Conservation (phyloP, 1,140 invertebrate species). For the Metopolophium dirhodum region DNA sequence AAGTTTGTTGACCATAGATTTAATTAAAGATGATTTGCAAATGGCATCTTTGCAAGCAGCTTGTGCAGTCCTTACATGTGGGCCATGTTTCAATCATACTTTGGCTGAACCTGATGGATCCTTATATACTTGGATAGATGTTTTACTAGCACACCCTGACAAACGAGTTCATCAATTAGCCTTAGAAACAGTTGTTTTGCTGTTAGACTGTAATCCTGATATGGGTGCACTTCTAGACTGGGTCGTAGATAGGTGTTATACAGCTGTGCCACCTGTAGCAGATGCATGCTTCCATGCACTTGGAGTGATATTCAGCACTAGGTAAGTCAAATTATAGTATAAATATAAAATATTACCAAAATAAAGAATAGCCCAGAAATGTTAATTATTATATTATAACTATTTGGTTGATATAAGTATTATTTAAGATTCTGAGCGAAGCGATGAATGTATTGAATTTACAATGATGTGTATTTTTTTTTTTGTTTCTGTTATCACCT, state of each 20-base stretch:
- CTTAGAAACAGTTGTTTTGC: constrained; percentile 89
- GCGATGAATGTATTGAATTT: too few relatives aligned
- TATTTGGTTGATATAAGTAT: too few relatives aligned
- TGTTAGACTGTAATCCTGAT: constrained; percentile 96
- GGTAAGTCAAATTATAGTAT: constrained; percentile 68
- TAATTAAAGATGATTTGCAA: constrained; percentile 67
- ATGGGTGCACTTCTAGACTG: constrained; percentile 92
- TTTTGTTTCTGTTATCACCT: too few relatives aligned
- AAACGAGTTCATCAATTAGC: constrained; percentile 90
- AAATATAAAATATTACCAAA: too few relatives aligned
- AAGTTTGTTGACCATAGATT: background rate
- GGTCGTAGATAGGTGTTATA: constrained; percentile 97
- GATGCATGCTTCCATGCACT: constrained; percentile 95
- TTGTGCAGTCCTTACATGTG: constrained; percentile 93
- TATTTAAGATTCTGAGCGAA: too few relatives aligned
- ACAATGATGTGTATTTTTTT: too few relatives aligned
- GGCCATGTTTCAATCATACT: constrained; percentile 89
- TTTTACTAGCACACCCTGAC: constrained; percentile 85
- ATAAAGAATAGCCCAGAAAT: background rate
- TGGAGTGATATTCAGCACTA: constrained; percentile 93
- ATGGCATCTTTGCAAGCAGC: constrained; percentile 82
- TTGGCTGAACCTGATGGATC: constrained; percentile 83
- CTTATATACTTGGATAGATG: constrained; percentile 92
- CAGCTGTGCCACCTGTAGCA: constrained; percentile 84
- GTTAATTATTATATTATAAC: background rate